Evolutionary conservation across 1,140 invertebrate genomes (phyloP).

Genomic region (Colletes gigas): DNA sequence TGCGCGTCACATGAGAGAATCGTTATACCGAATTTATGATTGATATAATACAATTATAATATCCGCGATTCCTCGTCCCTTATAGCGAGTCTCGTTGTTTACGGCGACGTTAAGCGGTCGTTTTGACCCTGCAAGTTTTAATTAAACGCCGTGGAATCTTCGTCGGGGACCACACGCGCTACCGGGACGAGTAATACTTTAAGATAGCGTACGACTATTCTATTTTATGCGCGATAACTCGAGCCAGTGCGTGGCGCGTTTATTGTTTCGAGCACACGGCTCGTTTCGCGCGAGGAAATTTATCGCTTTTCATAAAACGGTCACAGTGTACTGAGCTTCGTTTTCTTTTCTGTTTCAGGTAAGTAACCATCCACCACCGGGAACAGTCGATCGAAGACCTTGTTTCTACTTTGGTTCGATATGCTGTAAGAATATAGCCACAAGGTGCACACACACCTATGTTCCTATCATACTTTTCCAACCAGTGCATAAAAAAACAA

Average conservation of each 20-base stretch:
- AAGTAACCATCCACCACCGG: conserved; percentile 54
- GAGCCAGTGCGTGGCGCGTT: background rate
- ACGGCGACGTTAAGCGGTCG: background rate
- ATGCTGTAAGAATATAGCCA: background rate
- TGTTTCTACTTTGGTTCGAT: no score
- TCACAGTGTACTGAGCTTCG: conserved; percentile 18
- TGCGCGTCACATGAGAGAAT: background rate
- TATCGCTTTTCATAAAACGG: background rate
- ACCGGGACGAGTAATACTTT: conserved; percentile 27
- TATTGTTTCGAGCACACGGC: background rate
- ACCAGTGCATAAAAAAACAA: no score
- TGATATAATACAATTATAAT: background rate
- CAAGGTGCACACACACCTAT: background rate
- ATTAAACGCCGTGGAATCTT: conserved; percentile 9
- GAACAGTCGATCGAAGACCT: conserved; percentile 1
- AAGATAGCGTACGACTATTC: conserved; percentile 15
- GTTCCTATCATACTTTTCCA: no score
- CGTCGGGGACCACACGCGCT: conserved; percentile 23
- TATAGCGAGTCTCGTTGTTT: background rate
- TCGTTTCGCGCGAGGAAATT: background rate
- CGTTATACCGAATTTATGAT: conserved; percentile 3
- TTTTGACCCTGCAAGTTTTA: conserved; percentile 20
- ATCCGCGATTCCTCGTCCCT: background rate
- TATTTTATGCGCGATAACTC: conserved; percentile 45
- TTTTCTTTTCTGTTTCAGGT: conserved; percentile 68